Evolutionary conservation across 37 sponge, comb jelly and placozoan species (phyloP), one percentile per base, ranked within the genome.

Genomic region (Geodia barretti): DNA sequence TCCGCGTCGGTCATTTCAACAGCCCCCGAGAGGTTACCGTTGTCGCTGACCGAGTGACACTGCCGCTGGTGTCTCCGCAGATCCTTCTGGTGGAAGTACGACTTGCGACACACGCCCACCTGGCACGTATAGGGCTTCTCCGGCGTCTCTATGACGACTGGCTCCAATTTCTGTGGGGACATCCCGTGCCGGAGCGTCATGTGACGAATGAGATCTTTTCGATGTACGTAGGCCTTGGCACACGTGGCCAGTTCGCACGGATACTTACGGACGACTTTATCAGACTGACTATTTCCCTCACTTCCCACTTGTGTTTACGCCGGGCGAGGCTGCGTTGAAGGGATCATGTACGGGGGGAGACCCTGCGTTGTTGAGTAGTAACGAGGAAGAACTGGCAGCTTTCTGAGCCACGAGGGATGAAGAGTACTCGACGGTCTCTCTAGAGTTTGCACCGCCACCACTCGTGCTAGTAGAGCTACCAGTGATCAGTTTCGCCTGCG

Each of bases 161-260:
- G 69, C 34, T 92, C 81, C 36, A 82, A 42, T 30, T 40, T 70
- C 47, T 69, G 71, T 7, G 89, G 93, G 26, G 73, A 47, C n/a
- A 39, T 41, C 14, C 77, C 84, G 41, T 93, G 93, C 0, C 78
- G 61, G 28, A 86, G 80, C 43, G 67, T 85, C 93, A 93, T 93
- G 67, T 93, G 93, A 7, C 93, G 74, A 28, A 86, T 89, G 34
- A 93, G 79, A 71, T 93, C 93, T 39, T 93, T 93, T 41, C 87
- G 83, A 81, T 89, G 89, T 9, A 88, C 60, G 66, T 92, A 92
- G 20, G 92, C 76, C 62, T 84, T 92, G 5, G 30, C 36, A 37
- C 86, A 85, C 54, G 39, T 72, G 36, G 68, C 60, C 21, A 64
- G 25, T 42, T 78, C 78, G 33, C 86, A 85, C 9, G 79, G 86